Percentiles rank a stretch among this genome's conserved stretches.
phyloP scores from a whole-genome alignment of 2,888 invertebrate genomes.

The Biston betularia region DNA sequence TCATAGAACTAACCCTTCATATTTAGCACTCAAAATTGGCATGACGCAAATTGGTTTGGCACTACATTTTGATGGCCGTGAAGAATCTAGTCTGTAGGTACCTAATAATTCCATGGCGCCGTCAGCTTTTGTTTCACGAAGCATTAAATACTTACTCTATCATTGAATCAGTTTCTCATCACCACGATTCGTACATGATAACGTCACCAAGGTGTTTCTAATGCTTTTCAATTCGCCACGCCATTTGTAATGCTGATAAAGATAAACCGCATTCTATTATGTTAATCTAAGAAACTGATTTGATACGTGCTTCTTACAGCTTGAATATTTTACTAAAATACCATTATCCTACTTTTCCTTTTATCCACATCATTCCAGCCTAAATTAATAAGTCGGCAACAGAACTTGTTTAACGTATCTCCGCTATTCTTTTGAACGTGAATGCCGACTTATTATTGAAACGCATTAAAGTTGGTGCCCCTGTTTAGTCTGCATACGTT shows the following conservation, averaged over 20 bases:
- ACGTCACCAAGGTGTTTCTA: constrained; percentile 21
- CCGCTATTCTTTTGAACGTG: constrained; percentile 32
- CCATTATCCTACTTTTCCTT: constrained; percentile 16
- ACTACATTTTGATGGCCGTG: constrained; percentile 2
- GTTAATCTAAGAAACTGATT: constrained; percentile 27
- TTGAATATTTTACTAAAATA: constrained; percentile 10
- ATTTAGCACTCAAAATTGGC: constrained; percentile 1
- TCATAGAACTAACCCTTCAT: not conserved
- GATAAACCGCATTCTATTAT: constrained; percentile 33
- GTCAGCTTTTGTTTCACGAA: not conserved
- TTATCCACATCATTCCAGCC: constrained; percentile 11
- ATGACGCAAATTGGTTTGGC: constrained; percentile 5
- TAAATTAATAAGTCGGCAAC: constrained; percentile 8
- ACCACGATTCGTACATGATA: constrained; percentile 1
- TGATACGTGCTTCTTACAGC: constrained; percentile 4
- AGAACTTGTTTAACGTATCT: constrained; percentile 27
- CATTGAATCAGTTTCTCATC: not conserved
- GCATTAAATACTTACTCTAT: not conserved
- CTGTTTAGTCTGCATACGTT: constrained; percentile 71
- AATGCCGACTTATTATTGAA: constrained; percentile 44
- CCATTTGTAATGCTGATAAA: constrained; percentile 39
- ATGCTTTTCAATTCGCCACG: constrained; percentile 22
- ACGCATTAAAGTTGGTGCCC: constrained; percentile 66
- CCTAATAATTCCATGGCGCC: constrained; percentile 1
- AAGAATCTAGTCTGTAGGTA: constrained; percentile 3